A percentile compares a stretch with the other conserved stretches of the same genome.
Evolutionary conservation across 2,113 vertebrate genomes (phyloP).

Genomic region (Eubucco bourcierii): DNA sequence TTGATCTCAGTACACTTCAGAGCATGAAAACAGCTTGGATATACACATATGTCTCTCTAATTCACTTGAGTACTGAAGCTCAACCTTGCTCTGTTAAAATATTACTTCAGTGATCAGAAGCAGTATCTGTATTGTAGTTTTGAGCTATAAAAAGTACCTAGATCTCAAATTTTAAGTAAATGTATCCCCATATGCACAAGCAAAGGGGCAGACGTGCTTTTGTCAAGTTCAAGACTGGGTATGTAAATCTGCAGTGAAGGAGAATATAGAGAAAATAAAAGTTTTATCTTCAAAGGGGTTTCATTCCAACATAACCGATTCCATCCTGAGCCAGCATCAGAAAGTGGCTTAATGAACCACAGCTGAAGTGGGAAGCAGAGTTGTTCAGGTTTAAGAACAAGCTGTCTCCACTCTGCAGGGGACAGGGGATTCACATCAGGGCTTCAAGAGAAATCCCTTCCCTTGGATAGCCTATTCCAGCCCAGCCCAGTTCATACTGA

Average conservation of each 20-base stretch:
- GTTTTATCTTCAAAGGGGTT: not conserved
- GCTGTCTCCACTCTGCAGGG: not conserved
- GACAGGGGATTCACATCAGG: not conserved
- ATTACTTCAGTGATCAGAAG: not conserved
- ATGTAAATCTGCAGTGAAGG: conserved; percentile 1
- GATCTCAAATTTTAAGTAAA: not conserved
- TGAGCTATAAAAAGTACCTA: not conserved
- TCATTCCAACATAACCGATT: conserved; percentile 19
- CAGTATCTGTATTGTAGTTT: conserved; percentile 21
- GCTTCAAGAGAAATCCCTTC: not conserved
- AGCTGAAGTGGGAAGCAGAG: conserved; percentile 18
- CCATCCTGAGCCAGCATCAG: conserved; percentile 13
- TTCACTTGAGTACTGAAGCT: conserved; percentile 7
- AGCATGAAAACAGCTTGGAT: not conserved
- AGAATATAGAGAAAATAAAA: conserved; percentile 30
- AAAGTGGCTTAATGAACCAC: conserved; percentile 28
- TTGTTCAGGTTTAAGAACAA: not conserved
- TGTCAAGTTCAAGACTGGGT: not conserved
- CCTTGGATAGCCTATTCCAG: not conserved
- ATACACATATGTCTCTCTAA: not conserved
- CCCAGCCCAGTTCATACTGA: not conserved
- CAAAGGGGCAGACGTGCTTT: not conserved
- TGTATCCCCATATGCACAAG: not conserved
- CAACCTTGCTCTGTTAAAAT: not conserved
- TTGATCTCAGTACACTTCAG: not conserved